A percentile compares a stretch with the other conserved stretches of the same genome.
Evolutionary conservation across 2,113 vertebrate genomes (phyloP).

Genomic region (Eurystomus gularis): DNA sequence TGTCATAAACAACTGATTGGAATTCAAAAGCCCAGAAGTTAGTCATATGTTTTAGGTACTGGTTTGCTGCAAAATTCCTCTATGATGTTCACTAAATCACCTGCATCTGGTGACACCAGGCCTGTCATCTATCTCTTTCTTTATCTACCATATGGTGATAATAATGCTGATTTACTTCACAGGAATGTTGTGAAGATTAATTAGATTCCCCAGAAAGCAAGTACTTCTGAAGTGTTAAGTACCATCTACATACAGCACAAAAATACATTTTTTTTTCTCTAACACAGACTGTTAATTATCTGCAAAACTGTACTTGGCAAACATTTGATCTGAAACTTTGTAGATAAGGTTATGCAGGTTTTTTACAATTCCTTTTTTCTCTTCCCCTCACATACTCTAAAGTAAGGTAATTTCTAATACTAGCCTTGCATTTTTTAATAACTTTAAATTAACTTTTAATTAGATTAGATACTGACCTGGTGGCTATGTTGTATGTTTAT

Average conservation of each 20-base stretch:
- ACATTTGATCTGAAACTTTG: slow-evolving; percentile 21
- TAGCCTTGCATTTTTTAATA: background rate
- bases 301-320: background rate
- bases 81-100: background rate
- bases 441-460: slow-evolving; percentile 35
- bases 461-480: slow-evolving; percentile 1
- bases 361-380: background rate
- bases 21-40: background rate
- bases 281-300: slow-evolving; percentile 11
- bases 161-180: background rate
- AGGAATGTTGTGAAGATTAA: background rate
- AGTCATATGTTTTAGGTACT: background rate
- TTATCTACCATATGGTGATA: background rate
- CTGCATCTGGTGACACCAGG: background rate
- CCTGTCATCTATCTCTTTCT: background rate
- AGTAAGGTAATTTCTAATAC: background rate
- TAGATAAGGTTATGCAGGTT: background rate
- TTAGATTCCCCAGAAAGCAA: background rate
- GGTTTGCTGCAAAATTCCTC: background rate
- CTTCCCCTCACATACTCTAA: background rate
- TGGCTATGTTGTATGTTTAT: background rate
- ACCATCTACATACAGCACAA: background rate
- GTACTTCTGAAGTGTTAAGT: background rate
- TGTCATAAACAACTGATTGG: background rate
- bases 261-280: background rate